Percentiles rank a stretch among this genome's conserved stretches.
Conservation (phyloP, 2,113 vertebrate species). For the Grammomys surdaster region DNA sequence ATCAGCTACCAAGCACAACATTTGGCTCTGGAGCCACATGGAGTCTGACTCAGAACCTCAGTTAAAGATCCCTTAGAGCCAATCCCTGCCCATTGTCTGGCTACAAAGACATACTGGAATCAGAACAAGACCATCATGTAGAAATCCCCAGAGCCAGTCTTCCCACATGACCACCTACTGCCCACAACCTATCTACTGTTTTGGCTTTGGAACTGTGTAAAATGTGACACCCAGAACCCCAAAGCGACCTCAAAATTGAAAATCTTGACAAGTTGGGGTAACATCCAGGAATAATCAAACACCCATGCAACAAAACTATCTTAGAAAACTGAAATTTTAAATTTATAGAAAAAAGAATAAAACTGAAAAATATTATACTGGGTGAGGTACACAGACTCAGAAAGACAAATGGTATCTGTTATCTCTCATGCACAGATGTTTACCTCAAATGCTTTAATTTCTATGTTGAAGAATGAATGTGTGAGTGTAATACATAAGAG, state of each 20-base stretch:
- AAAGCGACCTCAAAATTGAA: background rate
- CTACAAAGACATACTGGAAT: background rate
- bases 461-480: background rate
- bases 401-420: background rate
- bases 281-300: background rate
- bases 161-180: background rate
- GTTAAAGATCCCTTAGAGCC: background rate
- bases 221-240: background rate
- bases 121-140: background rate
- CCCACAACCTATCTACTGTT: background rate
- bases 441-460: background rate
- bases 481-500: background rate
- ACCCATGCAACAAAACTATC: background rate
- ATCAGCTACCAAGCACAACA: background rate
- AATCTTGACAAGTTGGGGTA: background rate
- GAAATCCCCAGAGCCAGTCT: background rate
- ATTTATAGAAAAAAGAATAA: background rate
- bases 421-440: background rate
- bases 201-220: background rate
- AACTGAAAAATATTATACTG: background rate
- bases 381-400: background rate
- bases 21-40: background rate
- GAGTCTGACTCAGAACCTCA: background rate
- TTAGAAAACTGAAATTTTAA: background rate
- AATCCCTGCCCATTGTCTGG: background rate